phyloP scores from a whole-genome alignment of 1,140 invertebrate genomes.

The Venturia canescens region DNA sequence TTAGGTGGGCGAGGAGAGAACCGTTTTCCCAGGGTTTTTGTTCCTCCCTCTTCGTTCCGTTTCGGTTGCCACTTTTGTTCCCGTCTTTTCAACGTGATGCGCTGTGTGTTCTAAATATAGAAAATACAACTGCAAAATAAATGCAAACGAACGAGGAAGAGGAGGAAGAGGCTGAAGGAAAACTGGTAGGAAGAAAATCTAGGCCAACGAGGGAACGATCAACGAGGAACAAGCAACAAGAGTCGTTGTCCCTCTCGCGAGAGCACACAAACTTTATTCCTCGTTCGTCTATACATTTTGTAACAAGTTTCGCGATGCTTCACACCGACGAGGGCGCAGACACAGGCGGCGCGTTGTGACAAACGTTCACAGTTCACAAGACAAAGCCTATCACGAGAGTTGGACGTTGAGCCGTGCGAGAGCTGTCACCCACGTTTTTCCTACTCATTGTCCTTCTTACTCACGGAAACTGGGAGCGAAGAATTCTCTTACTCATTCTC shows the following conservation, averaged over 20 bases:
- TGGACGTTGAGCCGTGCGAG: neutral
- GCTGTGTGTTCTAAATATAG: conserved; percentile 9
- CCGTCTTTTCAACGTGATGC: neutral
- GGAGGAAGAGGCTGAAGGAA: neutral
- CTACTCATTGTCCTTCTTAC: conserved; percentile 16
- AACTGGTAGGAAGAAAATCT: neutral
- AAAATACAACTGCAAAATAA: neutral
- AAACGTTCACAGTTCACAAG: conserved; percentile 9
- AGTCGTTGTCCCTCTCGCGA: neutral
- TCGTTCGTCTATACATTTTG: neutral
- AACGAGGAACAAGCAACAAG: neutral
- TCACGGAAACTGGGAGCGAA: conserved; percentile 23
- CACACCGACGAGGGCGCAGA: neutral
- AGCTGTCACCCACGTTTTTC: neutral
- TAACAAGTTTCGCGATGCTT: conserved; percentile 25
- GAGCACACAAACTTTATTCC: neutral
- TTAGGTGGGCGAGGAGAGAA: neutral
- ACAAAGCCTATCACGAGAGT: neutral
- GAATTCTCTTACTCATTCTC: conserved; percentile 20
- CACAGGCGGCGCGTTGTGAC: neutral
- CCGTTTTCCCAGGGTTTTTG: conserved; percentile 25
- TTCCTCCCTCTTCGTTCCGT: conserved; percentile 22
- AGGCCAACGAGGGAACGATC: conserved; percentile 14
- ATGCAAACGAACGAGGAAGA: neutral
- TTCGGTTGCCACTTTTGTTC: conserved; percentile 20